These are phyloP conservation scores for Catharus ustulatus DNA, from an alignment of 2,797 vertebrate genomes.

Conservation along the genomic window DNA sequence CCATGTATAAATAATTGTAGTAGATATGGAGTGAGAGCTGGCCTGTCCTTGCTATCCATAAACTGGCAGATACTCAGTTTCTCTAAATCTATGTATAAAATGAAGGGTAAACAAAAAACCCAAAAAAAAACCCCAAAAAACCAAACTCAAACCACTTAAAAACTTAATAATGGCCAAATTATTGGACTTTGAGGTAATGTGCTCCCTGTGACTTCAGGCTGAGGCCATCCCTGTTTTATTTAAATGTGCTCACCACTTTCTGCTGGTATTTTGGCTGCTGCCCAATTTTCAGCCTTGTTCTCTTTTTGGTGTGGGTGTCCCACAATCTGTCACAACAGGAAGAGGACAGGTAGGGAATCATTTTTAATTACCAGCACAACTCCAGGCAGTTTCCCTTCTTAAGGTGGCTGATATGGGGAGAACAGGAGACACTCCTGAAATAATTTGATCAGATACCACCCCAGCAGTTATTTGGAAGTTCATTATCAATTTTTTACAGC, in stretches of 20 bases:
- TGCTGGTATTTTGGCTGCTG: neutral
- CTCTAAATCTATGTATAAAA: neutral
- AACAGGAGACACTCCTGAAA: neutral
- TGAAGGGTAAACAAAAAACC: accelerated
- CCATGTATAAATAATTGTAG: accelerated
- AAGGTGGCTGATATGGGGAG: neutral
- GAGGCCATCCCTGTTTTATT: neutral
- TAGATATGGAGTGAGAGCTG: accelerated
- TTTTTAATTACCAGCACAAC: neutral
- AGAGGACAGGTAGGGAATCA: neutral
- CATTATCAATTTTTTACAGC: neutral
- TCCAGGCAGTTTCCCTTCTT: neutral
- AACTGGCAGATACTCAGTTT: neutral
- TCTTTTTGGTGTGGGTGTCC: neutral
- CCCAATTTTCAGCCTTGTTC: neutral
- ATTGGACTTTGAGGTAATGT: accelerated
- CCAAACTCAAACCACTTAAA: accelerated
- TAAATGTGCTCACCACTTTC: neutral
- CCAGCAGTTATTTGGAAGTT: neutral
- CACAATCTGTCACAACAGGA: neutral
- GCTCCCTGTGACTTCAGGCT: neutral
- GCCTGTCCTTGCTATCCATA: neutral
- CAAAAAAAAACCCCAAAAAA: too few relatives aligned
- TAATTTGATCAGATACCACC: neutral
- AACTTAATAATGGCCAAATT: neutral